Evolutionary conservation across 1,140 invertebrate genomes (phyloP).

Genomic region (Drosophila varians): DNA sequence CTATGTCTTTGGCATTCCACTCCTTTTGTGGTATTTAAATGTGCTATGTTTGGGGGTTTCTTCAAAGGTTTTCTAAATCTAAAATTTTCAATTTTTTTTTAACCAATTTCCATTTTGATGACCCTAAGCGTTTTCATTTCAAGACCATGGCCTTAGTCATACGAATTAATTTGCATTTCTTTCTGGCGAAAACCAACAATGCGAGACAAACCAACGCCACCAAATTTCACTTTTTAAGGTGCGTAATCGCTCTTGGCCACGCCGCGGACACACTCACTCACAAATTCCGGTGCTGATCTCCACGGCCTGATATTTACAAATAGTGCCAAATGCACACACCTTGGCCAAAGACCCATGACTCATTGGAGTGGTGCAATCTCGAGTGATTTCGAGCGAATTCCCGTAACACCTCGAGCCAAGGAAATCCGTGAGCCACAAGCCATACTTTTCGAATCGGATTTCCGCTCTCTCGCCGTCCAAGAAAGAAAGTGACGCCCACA

Average conservation of each 20-base stretch:
- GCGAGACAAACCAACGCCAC: constrained; percentile 57
- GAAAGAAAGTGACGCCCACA: constrained; percentile 56
- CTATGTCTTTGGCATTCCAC: constrained; percentile 5
- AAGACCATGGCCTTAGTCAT: constrained; percentile 46
- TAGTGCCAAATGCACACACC: constrained; percentile 39
- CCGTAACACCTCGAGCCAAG: constrained; percentile 16
- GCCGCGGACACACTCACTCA: constrained; percentile 8
- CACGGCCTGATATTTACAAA: constrained; percentile 14
- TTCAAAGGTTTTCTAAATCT: not conserved
- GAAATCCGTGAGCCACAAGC: constrained; percentile 43
- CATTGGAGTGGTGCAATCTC: constrained; percentile 50
- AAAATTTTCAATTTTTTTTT: constrained; percentile 1
- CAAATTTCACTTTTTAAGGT: constrained; percentile 81
- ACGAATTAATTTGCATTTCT: constrained; percentile 52
- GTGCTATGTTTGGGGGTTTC: not conserved
- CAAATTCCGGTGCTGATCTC: constrained; percentile 22
- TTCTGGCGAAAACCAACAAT: constrained; percentile 48
- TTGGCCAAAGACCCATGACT: constrained; percentile 33
- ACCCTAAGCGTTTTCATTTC: constrained; percentile 12
- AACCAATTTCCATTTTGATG: constrained; percentile 31
- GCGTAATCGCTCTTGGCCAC: constrained; percentile 68
- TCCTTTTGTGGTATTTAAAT: not conserved
- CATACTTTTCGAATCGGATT: constrained; percentile 42
- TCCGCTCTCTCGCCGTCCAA: constrained; percentile 25
- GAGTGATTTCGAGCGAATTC: constrained; percentile 29